Base-by-base conservation (phyloP, 2,797 vertebrate genomes). In the Tokudaia muenninki region DNA sequence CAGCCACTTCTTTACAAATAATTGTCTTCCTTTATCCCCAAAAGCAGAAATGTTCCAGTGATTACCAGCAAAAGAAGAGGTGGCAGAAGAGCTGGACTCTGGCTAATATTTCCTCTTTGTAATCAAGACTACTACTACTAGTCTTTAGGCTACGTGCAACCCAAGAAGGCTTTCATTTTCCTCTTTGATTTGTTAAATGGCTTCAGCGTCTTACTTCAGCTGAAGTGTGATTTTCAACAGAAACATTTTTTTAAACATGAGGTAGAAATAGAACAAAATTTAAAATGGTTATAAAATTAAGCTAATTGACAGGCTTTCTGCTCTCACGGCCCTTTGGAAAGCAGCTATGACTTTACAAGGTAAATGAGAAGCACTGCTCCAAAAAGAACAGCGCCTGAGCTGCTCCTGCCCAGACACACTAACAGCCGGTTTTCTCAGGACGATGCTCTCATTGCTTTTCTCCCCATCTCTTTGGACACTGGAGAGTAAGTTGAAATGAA, bases 361-460 rank as follows among this genome's bases (percentile, higher is more conserved):
- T 67, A 96, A 93, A 96, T 50, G 91, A 83, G 92, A 95, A 92
- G 14, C 75, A 90, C 37, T 13, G 1, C 29, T 89, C 86, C 92
- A 92, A 87, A 55, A 52, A 47, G 67, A 31, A 19, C 16, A 96
- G 87, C 70, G 82, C 50, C n/a, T 44, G 31, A 78, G 75, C 90
- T 90, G 63, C 88, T 94, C 92, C 65, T 94, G 63, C 31, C 72
- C 17, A 88, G 14, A 95, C 16, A 94, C 50, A 47, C 10, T 92
- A 74, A 96, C 74, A 94, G 59, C 59, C 74, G 31, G 47, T 80
- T 95, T 97, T 87, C 92, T 96, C 78, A 97, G 93, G 65, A 88
- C 80, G 67, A 65, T 55, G 59, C 72, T 90, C 1, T 67, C 70
- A 65, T 1, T 22, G 81, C 70, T 74, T 96, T 57, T 44, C 65